Evolutionary conservation across 2,797 vertebrate species (phyloP).

Genomic region (Pangasius macronema): DNA sequence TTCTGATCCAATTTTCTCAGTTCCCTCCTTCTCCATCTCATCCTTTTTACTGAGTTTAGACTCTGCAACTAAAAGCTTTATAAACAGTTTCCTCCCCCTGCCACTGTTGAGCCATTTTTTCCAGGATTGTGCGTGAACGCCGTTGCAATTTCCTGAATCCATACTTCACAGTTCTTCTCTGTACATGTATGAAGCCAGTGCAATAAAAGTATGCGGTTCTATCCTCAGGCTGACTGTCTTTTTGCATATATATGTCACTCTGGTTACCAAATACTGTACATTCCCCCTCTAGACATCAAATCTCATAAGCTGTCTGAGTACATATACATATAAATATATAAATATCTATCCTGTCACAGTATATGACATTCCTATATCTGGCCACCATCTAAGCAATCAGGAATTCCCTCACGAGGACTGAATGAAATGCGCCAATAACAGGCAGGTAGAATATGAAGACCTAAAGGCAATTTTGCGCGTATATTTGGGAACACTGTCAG

Average conservation of each 20-base stretch:
- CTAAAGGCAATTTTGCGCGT: conserved; percentile 37
- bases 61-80: conserved; percentile 77
- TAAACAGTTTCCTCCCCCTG: conserved; percentile 78
- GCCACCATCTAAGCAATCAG: conserved; percentile 74
- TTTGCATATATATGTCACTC: conserved; percentile 70
- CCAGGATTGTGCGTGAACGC: conserved; percentile 72
- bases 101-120: conserved; percentile 76
- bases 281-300: conserved; percentile 72
- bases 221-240: conserved; percentile 76
- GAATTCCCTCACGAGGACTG: conserved; percentile 68
- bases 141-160: conserved; percentile 80
- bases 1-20: conserved; percentile 61
- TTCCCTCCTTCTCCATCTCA: conserved; percentile 48
- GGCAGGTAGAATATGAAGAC: conserved; percentile 46
- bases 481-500: conserved; percentile 39
- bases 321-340: conserved; percentile 64
- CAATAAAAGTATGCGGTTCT: conserved; percentile 72
- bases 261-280: conserved; percentile 61
- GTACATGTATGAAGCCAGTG: conserved; percentile 66
- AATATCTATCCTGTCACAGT: conserved; percentile 73
- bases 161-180: conserved; percentile 69
- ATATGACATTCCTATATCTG: conserved; percentile 72
- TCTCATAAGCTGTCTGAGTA: conserved; percentile 71
- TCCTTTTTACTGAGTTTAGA: conserved; percentile 70
- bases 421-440: conserved; percentile 55